A percentile compares a stretch with the other conserved stretches of the same genome.
These are phyloP conservation scores for Garrulus glandarius DNA, from an alignment of 2,797 vertebrate species.

Conservation along the genomic window DNA sequence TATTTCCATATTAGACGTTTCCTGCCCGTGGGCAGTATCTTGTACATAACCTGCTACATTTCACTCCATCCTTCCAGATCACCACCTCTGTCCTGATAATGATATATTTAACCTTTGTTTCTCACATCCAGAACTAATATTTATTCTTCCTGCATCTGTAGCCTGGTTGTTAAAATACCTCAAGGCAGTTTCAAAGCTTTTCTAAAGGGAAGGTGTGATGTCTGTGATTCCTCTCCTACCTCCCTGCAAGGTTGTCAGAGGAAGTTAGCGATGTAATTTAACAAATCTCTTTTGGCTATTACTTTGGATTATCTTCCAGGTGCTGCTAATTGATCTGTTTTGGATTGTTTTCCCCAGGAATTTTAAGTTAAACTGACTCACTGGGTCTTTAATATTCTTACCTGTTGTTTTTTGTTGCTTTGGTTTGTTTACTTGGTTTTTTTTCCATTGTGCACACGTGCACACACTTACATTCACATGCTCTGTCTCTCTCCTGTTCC, in stretches of 20 bases:
- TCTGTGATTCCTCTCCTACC: neutral
- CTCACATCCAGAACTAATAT: neutral
- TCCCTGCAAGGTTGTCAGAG: neutral
- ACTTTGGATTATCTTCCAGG: slow-evolving; percentile 7
- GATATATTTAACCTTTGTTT: slow-evolving; percentile 5
- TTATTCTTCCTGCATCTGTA: neutral
- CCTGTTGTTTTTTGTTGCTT: neutral
- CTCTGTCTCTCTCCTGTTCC: neutral
- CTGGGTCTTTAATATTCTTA: neutral
- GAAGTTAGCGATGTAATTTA: neutral
- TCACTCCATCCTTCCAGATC: neutral
- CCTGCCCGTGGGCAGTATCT: neutral
- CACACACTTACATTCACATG: neutral
- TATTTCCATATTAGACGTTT: neutral
- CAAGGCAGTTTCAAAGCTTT: neutral
- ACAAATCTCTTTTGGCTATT: neutral
- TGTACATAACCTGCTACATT: neutral
- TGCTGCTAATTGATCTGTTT: neutral
- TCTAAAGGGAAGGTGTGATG: neutral
- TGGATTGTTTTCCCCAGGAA: neutral
- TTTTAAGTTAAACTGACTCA: neutral
- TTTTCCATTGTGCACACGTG: accelerated
- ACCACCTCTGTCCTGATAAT: neutral
- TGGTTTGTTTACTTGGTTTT: neutral
- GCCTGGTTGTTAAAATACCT: neutral